phyloP scores from a whole-genome alignment of 2,113 vertebrate genomes.

The Anthoscopus minutus region DNA sequence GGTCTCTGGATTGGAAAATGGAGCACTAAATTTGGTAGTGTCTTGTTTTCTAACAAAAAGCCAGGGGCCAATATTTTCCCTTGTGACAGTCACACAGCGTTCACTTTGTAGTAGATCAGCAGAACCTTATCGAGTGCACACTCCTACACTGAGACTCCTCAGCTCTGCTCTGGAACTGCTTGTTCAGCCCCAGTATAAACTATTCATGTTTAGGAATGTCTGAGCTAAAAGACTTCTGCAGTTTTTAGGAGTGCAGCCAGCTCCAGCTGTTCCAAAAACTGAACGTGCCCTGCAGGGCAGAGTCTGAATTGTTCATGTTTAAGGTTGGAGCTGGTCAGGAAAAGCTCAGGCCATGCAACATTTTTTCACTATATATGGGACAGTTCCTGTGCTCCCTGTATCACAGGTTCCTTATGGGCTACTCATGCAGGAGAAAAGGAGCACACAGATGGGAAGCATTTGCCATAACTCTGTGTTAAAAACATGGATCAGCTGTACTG shows the following conservation, averaged over 20 bases:
- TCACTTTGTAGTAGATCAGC: background rate
- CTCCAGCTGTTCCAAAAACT: background rate
- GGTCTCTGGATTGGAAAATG: background rate
- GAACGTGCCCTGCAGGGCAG: background rate
- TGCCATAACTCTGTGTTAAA: background rate
- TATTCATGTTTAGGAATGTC: background rate
- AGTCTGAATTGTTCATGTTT: background rate
- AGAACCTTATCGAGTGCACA: background rate
- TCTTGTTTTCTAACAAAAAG: background rate
- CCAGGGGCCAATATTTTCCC: background rate
- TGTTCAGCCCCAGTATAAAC: background rate
- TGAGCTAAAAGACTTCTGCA: background rate
- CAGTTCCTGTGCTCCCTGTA: background rate
- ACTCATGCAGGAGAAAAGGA: background rate
- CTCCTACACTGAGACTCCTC: background rate
- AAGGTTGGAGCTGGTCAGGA: background rate
- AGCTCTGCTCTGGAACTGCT: background rate
- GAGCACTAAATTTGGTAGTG: background rate
- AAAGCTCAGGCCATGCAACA: background rate
- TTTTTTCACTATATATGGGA: background rate
- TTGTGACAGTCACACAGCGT: background rate
- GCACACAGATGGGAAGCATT: background rate
- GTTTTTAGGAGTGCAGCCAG: background rate
- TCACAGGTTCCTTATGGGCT: background rate
- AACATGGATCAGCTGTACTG: background rate